phyloP scores from a whole-genome alignment of 2,797 vertebrate genomes.

The Hippocampus kuda region DNA sequence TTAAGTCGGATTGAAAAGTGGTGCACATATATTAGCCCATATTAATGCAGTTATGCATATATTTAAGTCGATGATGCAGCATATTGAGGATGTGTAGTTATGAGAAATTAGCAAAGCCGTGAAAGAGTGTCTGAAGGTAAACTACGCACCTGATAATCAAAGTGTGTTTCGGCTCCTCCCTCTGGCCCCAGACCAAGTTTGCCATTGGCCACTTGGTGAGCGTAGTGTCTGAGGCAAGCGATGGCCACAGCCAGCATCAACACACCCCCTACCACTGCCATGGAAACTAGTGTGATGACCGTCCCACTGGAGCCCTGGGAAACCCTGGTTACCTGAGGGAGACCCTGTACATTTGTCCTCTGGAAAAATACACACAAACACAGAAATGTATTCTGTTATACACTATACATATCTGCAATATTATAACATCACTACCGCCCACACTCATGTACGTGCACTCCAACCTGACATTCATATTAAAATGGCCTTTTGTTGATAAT shows the following conservation, averaged over 20 bases:
- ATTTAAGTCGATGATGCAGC: not conserved
- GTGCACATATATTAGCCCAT: not conserved
- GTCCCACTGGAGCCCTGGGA: conserved; percentile 75
- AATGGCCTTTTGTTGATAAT: not conserved
- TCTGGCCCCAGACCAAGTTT: conserved; percentile 85
- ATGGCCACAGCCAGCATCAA: conserved; percentile 72
- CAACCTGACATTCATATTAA: not conserved
- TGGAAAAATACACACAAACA: conserved; percentile 37
- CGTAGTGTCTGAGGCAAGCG: conserved; percentile 80
- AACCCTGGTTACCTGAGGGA: conserved; percentile 67
- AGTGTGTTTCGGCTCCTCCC: conserved; percentile 83
- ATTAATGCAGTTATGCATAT: not conserved
- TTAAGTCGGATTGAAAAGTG: not conserved
- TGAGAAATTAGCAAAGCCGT: not conserved
- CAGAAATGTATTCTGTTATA: not conserved
- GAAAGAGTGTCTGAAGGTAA: not conserved
- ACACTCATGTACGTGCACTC: not conserved
- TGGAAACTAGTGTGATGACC: conserved; percentile 80
- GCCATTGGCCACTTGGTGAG: conserved; percentile 78
- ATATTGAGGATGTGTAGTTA: not conserved
- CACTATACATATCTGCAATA: not conserved
- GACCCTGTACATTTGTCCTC: conserved; percentile 74
- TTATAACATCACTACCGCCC: not conserved
- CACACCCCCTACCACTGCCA: conserved; percentile 81
- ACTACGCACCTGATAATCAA: conserved; percentile 85